phyloP scores from a whole-genome alignment of 1,140 invertebrate genomes.

The Bacillus rossius region DNA sequence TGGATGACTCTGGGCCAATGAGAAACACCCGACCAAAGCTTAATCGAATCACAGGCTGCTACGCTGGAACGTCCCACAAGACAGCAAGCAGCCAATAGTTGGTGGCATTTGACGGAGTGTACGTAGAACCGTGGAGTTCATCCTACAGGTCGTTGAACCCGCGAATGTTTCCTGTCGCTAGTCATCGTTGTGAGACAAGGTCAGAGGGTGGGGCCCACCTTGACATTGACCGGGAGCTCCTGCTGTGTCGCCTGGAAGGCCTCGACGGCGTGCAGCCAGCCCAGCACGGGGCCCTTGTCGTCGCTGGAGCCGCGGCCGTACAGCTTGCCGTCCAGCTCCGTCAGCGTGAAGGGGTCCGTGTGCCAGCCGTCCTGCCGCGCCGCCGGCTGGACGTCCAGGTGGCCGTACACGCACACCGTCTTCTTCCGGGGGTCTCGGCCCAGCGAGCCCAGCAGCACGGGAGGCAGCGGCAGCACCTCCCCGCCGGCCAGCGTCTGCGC shows the following conservation, averaged over 20 bases:
- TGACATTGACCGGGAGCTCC: conserved; percentile 86
- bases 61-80: too few relatives aligned
- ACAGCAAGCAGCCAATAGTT: too few relatives aligned
- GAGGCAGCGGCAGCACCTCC: conserved; percentile 70
- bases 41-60: too few relatives aligned
- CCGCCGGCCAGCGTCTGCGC: conserved; percentile 63
- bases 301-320: conserved; percentile 91
- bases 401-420: conserved; percentile 93
- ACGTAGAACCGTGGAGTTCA: too few relatives aligned
- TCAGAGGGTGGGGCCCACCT: too few relatives aligned
- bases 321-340: conserved; percentile 85
- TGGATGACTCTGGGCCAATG: too few relatives aligned
- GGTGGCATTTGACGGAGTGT: too few relatives aligned
- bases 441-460: conserved; percentile 78
- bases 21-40: too few relatives aligned
- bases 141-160: too few relatives aligned
- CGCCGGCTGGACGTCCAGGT: conserved; percentile 97
- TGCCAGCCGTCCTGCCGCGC: conserved; percentile 90
- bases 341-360: conserved; percentile 88
- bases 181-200: too few relatives aligned
- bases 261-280: conserved; percentile 92
- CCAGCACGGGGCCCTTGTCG: conserved; percentile 90
- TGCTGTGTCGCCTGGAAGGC: conserved; percentile 70
- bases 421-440: conserved; percentile 83
- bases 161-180: too few relatives aligned